Conservation (phyloP, 2,113 vertebrate genomes). For the Amphiprion percula region DNA sequence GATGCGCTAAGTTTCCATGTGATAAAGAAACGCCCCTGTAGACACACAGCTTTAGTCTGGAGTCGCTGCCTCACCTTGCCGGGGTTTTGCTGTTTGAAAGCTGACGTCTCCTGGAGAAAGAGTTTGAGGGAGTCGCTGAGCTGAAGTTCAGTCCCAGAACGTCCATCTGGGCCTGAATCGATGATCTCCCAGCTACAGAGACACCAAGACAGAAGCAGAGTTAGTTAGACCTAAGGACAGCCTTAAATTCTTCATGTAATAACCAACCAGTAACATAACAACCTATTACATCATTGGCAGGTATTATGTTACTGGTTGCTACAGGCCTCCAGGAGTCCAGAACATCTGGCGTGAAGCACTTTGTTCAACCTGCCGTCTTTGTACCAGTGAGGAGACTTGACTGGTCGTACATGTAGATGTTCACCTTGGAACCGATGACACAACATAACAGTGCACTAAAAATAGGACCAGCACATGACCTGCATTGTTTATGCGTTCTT, state of each 20-base stretch:
- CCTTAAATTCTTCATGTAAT: too few relatives aligned
- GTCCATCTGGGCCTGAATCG: constrained; percentile 87
- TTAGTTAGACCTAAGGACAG: background rate
- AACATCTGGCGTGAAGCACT: too few relatives aligned
- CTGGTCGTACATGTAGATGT: background rate
- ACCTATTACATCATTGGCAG: too few relatives aligned
- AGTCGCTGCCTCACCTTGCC: constrained; percentile 90
- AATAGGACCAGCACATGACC: constrained; percentile 31
- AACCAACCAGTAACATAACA: too few relatives aligned
- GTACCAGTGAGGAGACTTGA: background rate
- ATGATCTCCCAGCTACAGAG: constrained; percentile 90
- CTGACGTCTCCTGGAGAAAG: constrained; percentile 94
- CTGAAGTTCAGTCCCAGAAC: constrained; percentile 86
- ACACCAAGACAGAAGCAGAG: constrained; percentile 1
- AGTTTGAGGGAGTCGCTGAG: constrained; percentile 89
- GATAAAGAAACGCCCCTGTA: too few relatives aligned
- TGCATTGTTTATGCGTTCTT: background rate
- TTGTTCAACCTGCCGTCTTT: too few relatives aligned
- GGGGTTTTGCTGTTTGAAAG: constrained; percentile 96
- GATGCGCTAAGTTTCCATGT: too few relatives aligned
- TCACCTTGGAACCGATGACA: background rate
- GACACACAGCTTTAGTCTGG: background rate
- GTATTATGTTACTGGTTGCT: too few relatives aligned
- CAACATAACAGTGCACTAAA: constrained; percentile 15
- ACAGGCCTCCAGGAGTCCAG: too few relatives aligned